Evolutionary conservation across 2,113 vertebrate genomes (phyloP), one percentile per base, ranked within the genome.

Genomic region (Chaetodon auriga): DNA sequence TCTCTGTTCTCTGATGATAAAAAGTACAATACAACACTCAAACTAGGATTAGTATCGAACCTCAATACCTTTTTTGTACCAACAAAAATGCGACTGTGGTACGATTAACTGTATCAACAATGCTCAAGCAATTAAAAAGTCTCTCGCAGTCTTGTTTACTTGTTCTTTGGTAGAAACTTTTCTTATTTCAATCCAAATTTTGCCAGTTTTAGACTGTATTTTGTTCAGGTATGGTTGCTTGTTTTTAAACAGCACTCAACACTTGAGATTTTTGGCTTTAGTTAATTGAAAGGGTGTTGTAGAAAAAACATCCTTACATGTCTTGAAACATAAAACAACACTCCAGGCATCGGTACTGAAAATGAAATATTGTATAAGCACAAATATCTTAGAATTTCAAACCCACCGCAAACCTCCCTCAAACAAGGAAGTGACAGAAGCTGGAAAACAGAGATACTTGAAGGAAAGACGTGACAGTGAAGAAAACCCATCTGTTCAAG

Each of bases 401-500:
- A 69, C 13, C 21, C 16, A 61, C n/a, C n/a, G n/a, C n/a, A n/a
- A n/a, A n/a, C n/a, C 12, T 35, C 45, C 13, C 35, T 73, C 11
- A 80, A 35, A 81, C 5, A 65, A 63, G 5, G 6, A 7, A 14
- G 35, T 15, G 23, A 30, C n/a, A 63, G 18, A 54, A 38, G n/a
- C 5, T 71, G 15, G 36, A 45, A 62, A 66, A 60, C 11, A 23
- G 7, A 15, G 13, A 35, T 43, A 30, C 19, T 41, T 14, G 30
- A n/a, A 70, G 36, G 7, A 49, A 23, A 80, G 16, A 21, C 1
- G 15, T 45, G 25, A 43, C 5, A 49, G 1, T 63, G 36, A 64
- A 63, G 25, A 63, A 80, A 58, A 75, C 53, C 11, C 19, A 57
- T n/a, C 66, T 68, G 54, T 62, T 70, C 45, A 43, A 66, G 48